A percentile compares a stretch with the other conserved stretches of the same genome.
Evolutionary conservation across 2,888 invertebrate genomes (phyloP).

Genomic region (Coleophora deauratella): DNA sequence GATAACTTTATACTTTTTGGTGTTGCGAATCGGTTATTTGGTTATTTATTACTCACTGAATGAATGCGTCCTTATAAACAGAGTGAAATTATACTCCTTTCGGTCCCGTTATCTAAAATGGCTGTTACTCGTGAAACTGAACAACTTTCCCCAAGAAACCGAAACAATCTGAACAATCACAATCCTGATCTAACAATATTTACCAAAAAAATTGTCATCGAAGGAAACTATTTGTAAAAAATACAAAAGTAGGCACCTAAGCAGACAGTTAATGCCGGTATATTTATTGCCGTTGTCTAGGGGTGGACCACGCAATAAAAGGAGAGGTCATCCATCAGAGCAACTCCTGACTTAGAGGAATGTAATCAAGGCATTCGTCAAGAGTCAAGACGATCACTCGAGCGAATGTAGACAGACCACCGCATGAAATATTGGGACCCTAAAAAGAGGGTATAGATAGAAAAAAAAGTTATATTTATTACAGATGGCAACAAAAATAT

Average conservation of each 20-base stretch:
- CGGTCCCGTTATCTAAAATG: no score
- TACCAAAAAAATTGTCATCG: neutral
- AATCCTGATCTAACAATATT: no score
- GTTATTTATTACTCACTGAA: no score
- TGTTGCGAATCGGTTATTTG: neutral
- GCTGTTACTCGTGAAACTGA: no score
- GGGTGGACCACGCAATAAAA: constrained; percentile 39
- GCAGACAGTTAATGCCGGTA: constrained; percentile 27
- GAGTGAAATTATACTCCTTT: no score
- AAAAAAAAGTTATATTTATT: constrained; percentile 31
- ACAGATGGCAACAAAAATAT: constrained; percentile 7
- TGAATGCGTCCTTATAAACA: no score
- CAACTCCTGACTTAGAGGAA: constrained; percentile 46
- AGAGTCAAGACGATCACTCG: constrained; percentile 24
- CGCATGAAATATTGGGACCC: constrained; percentile 37
- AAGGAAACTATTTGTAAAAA: neutral
- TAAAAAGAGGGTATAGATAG: constrained; percentile 23
- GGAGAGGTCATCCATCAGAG: constrained; percentile 52
- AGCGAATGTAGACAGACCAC: constrained; percentile 30
- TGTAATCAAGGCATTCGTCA: constrained; percentile 62
- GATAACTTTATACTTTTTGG: neutral
- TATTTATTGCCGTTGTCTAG: constrained; percentile 35
- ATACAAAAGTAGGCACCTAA: constrained; percentile 11
- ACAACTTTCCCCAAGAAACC: no score
- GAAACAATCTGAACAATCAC: no score